Percentiles rank a stretch among this genome's conserved stretches.
phyloP scores from a whole-genome alignment of 2,888 invertebrate genomes.

The Bimastos eiseni region DNA sequence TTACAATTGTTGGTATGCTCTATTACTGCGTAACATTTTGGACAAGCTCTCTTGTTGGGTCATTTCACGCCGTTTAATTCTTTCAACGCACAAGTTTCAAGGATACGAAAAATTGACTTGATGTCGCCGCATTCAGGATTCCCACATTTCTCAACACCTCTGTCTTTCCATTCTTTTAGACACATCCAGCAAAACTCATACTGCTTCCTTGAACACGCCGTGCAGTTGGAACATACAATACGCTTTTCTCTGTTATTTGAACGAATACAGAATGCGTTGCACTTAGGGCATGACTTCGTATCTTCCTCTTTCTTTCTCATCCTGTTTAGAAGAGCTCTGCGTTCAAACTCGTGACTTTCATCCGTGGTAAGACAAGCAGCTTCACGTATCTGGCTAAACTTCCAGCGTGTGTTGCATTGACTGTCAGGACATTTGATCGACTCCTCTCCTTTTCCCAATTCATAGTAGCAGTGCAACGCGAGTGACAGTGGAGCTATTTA shows the following conservation, averaged over 20 bases:
- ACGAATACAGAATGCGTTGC: not conserved
- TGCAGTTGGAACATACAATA: not conserved
- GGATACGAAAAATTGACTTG: not conserved
- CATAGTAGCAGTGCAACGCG: not conserved
- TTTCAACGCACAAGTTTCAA: not conserved
- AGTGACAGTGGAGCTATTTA: slow-evolving; percentile 1
- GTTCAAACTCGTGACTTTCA: not conserved
- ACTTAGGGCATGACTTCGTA: not conserved
- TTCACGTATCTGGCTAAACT: not conserved
- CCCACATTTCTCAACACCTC: not conserved
- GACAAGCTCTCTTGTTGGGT: not conserved
- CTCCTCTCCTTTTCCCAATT: not conserved
- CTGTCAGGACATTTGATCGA: not conserved
- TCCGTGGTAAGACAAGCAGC: not conserved
- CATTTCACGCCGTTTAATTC: not conserved
- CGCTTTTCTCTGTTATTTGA: not conserved
- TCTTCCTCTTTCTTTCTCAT: not conserved
- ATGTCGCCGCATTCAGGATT: not conserved
- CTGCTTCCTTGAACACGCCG: not conserved
- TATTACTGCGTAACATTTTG: not conserved
- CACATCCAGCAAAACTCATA: slow-evolving; percentile 13
- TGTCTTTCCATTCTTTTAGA: not conserved
- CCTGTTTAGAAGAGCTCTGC: not conserved
- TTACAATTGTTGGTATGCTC: not conserved
- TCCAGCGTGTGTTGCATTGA: not conserved